These are phyloP conservation scores for Trichechus manatus DNA, from an alignment of 2,113 vertebrate species.

Conservation along the genomic window DNA sequence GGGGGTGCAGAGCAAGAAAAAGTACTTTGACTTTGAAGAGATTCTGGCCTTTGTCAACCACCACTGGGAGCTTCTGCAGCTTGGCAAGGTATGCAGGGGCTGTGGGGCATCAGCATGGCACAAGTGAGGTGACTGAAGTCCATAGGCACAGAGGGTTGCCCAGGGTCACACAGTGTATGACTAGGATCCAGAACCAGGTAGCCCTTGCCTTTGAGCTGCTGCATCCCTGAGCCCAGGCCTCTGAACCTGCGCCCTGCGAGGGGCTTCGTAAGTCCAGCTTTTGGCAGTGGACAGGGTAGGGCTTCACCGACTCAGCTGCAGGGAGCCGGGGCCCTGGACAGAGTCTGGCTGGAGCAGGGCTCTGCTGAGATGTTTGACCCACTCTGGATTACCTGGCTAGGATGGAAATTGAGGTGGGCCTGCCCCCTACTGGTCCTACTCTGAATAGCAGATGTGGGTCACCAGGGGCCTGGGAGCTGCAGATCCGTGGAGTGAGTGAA, in stretches of 20 bases:
- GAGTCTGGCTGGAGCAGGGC: background rate
- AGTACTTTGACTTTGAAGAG: slow-evolving; percentile 98
- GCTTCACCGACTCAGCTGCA: background rate
- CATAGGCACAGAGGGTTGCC: background rate
- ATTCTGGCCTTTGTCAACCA: slow-evolving; percentile 94
- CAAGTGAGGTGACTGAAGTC: background rate
- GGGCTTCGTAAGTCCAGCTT: background rate
- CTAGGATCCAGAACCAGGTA: background rate
- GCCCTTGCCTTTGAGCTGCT: background rate
- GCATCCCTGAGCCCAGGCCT: background rate
- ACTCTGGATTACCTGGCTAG: background rate
- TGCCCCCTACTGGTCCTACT: slow-evolving; percentile 69
- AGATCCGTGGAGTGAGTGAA: background rate
- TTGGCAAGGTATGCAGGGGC: slow-evolving; percentile 92
- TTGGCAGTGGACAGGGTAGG: background rate
- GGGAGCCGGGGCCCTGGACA: background rate
- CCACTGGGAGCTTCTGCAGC: slow-evolving; percentile 96
- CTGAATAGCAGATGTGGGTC: background rate
- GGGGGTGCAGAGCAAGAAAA: slow-evolving; percentile 97
- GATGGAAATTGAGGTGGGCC: slow-evolving; percentile 34
- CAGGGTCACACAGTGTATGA: rapidly evolving
- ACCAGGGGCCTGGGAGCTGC: background rate
- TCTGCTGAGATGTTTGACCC: background rate
- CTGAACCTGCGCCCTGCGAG: background rate
- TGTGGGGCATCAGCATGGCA: rapidly evolving